Evolutionary conservation across 2,797 vertebrate species (phyloP), one percentile per base, ranked within the genome.

Genomic region (Poeciliopsis paucimaculata): DNA sequence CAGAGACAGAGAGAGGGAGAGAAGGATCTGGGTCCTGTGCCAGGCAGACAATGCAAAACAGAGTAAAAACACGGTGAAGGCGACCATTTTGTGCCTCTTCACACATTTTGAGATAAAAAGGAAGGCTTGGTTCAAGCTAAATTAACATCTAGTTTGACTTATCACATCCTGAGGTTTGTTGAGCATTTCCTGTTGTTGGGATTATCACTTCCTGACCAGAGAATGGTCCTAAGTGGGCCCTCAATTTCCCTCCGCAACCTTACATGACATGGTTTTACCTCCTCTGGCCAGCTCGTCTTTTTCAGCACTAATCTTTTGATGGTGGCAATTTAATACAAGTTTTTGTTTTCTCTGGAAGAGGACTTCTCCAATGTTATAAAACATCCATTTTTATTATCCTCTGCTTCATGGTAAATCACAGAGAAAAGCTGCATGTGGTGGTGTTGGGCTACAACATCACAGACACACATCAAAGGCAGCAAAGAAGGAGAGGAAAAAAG

Each of bases 141-240:
- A 93, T 93, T 91, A 85, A 84, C 77, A 7, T 84, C 74, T 87
- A 74, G 53, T 62, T 45, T 64, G 81, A 72, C 80, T 90, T 92
- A 90, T 94, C 90, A 70, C 78, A 88, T 91, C 86, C 84, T 90
- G 82, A 82, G 81, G 84, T 83, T 79, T 71, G 86, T 90, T 91
- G 85, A 88, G 66, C 41, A 45, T 89, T 95, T 95, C 94, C 94
- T 93, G 87, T 92, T 93, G 91, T 92, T 85, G 80, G 77, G 62
- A 78, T 91, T 91, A 94, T 95, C 91, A 90, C 90, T 93, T 95
- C 95, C 94, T 95, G 86, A 89, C 80, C 82, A 83, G 79, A 82
- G 60, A 75, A 75, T 77, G 57, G 72, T 76, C 75, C 47, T 77
- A 41, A 36, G 36, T 77, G 51, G 13, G 55, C 80, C 75, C 71